phyloP scores from a whole-genome alignment of 2,888 invertebrate species.

The Lissocephala sabroskyi region DNA sequence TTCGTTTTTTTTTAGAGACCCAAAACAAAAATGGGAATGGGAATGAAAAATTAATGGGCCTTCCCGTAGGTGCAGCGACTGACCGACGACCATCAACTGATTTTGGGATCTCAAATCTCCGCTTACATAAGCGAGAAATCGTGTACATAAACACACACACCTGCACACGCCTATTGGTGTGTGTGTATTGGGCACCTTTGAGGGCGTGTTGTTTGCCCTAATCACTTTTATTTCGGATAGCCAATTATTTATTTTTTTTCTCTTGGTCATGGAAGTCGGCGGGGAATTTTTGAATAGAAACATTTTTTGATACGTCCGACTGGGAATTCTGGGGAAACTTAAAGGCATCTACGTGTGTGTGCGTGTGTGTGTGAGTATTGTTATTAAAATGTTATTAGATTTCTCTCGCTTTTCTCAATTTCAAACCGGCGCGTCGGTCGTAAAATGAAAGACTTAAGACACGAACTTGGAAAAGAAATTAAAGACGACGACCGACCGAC shows the following conservation, averaged over 20 bases:
- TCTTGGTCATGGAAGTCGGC: conserved; percentile 21
- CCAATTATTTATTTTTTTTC: conserved; percentile 67
- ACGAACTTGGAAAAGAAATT: neutral
- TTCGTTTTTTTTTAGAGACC: no score
- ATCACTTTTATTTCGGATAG: conserved; percentile 28
- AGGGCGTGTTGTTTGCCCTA: conserved; percentile 44
- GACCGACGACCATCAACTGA: no score
- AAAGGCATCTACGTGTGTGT: no score
- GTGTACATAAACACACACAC: conserved; percentile 30
- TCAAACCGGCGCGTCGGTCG: conserved; percentile 33
- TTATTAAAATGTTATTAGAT: conserved; percentile 67
- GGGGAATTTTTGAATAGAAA: conserved; percentile 37
- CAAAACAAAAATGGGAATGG: no score
- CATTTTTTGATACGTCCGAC: conserved; percentile 24
- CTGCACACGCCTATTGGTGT: neutral
- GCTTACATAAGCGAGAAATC: conserved; percentile 52
- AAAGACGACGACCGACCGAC: conserved; percentile 20
- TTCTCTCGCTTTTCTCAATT: conserved; percentile 63
- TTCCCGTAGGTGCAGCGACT: no score
- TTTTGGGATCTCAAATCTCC: neutral
- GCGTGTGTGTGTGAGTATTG: conserved; percentile 51
- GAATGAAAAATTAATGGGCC: conserved; percentile 53
- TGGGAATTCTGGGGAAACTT: conserved; percentile 44
- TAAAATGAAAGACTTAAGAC: neutral
- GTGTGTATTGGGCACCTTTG: conserved; percentile 21